phyloP scores from a whole-genome alignment of 1,140 invertebrate species.

The Panonychus citri region DNA sequence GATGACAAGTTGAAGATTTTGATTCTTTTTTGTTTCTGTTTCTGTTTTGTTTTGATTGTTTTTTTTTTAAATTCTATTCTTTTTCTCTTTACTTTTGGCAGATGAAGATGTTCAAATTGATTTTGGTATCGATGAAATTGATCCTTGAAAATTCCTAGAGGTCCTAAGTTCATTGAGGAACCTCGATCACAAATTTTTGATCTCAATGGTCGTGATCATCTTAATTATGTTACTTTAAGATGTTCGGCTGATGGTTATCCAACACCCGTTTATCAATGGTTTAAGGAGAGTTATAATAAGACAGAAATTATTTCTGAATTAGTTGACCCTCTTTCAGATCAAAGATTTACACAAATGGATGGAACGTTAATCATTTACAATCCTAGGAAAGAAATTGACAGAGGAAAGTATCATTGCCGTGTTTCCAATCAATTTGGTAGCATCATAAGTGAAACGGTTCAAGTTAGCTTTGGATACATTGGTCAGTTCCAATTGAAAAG shows the following conservation, averaged over 20 bases:
- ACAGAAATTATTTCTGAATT: constrained; percentile 38
- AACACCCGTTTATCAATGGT: constrained; percentile 73
- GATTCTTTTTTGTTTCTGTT: too few relatives aligned
- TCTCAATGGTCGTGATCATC: constrained; percentile 35
- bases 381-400: constrained; percentile 45
- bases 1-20: too few relatives aligned
- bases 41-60: too few relatives aligned
- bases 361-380: constrained; percentile 67
- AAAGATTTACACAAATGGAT: constrained; percentile 61
- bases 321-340: constrained; percentile 50
- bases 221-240: constrained; percentile 46
- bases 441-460: constrained; percentile 62
- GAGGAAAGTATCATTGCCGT: constrained; percentile 71
- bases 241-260: constrained; percentile 75
- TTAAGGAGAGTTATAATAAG: constrained; percentile 58
- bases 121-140: not conserved
- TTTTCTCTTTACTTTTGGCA: too few relatives aligned
- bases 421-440: constrained; percentile 68
- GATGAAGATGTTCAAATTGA: too few relatives aligned
- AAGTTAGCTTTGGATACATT: constrained; percentile 70
- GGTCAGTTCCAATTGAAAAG: constrained; percentile 71
- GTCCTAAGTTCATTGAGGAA: constrained; percentile 65
- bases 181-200: constrained; percentile 60
- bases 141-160: constrained; percentile 49
- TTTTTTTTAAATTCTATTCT: too few relatives aligned